These are phyloP conservation scores for Germaria angustata DNA, from an alignment of 2,888 invertebrate species.

Conservation along the genomic window DNA sequence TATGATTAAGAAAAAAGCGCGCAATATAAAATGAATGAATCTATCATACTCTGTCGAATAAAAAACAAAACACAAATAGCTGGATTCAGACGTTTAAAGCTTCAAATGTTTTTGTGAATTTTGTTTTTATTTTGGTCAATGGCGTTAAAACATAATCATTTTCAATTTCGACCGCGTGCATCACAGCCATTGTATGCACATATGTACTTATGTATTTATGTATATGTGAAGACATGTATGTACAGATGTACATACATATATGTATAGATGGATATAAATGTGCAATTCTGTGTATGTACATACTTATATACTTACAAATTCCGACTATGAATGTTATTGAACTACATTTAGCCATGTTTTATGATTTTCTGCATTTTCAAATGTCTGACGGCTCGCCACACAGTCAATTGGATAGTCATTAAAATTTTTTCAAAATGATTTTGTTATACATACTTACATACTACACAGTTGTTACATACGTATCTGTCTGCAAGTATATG, in stretches of 20 bases:
- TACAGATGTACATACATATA: neutral
- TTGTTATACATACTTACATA: no score
- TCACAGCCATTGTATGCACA: neutral
- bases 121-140: no score
- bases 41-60: no score
- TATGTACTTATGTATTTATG: neutral
- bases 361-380: neutral
- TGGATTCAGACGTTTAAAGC: no score
- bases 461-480: no score
- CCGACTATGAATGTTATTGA: slow-evolving; percentile 41
- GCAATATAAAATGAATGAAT: slow-evolving; percentile 56
- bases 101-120: no score
- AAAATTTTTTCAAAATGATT: no score
- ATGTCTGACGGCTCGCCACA: neutral
- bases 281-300: neutral
- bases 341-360: slow-evolving; percentile 28
- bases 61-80: no score
- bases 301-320: slow-evolving; percentile 29
- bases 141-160: no score
- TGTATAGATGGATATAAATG: neutral
- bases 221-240: neutral
- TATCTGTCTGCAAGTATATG: no score
- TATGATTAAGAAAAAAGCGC: slow-evolving; percentile 32
- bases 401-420: neutral
- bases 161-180: slow-evolving; percentile 21